Base-by-base conservation (phyloP, 1,140 invertebrate species). In the Solen grandis region DNA sequence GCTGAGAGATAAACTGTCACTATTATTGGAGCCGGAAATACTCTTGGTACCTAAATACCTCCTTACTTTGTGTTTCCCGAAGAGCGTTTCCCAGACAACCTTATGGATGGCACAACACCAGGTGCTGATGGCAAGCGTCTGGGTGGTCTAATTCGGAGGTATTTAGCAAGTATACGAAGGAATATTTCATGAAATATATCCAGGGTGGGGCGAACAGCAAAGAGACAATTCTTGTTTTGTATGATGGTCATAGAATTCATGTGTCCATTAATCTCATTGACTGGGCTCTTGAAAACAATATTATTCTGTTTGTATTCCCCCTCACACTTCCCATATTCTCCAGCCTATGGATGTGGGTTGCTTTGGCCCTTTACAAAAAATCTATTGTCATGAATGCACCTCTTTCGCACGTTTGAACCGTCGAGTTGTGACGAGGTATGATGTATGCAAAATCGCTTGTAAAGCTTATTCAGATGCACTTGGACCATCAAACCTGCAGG, bases 171-270 rank as follows among this genome's bases (percentile, higher is more conserved):
- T 68, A 68, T 22, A 2, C 25, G 27, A 41, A 68, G n/a, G 13
- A 8, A 3, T 1, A 0, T 68, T 68, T 46, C 31, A 25, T 46
- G 27, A 66, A 66, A 25, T n/a, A n/a, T n/a, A n/a, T n/a, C n/a
- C n/a, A n/a, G n/a, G n/a, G n/a, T n/a, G n/a, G 13, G 8, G 4
- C 22, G 46, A 27, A 66, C 33, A 46, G 25, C 25, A 41, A 13
- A 19, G 63, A 66, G 0, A 19, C 38, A 41, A 1, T 66, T 2
- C 36, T 50, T 16, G 38, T 50, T 35, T 22, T 68, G 5, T 50
- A 68, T 68, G 63, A 66, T 41, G 63, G 33, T 25, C 63, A 66
- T 25, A 66, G 33, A 66, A 66, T 35, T 46, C 63, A 66, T 25
- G 27, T 66, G 1, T 66, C 35, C 27, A 46, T 66, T 35, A 0